Conservation (phyloP, 92 coral and sea anemone species). For the Epizoanthus scotinus region DNA sequence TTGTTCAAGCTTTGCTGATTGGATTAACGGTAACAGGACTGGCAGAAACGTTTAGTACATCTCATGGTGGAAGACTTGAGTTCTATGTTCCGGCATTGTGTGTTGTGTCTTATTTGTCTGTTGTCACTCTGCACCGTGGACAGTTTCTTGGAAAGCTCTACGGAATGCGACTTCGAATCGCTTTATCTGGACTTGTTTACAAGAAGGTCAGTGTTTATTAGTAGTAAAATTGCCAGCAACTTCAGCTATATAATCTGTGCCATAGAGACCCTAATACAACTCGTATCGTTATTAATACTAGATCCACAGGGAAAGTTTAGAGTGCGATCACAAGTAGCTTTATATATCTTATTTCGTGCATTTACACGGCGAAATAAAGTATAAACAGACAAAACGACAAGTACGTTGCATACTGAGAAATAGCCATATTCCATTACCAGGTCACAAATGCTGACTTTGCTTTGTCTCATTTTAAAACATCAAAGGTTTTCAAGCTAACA, state of each 20-base stretch:
- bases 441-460: neutral
- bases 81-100: conserved; percentile 33
- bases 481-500: conserved; percentile 24
- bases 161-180: conserved; percentile 32
- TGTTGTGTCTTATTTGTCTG: conserved; percentile 18
- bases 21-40: conserved; percentile 35
- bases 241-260: too few species aligned
- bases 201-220: conserved; percentile 3
- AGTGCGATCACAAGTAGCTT: too few species aligned
- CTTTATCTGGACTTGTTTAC: conserved; percentile 27
- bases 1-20: conserved; percentile 31
- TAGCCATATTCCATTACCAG: too few species aligned
- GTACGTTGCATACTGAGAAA: too few species aligned
- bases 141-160: conserved; percentile 39
- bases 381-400: too few species aligned
- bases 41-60: neutral
- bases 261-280: too few species aligned
- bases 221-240: too few species aligned
- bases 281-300: too few species aligned
- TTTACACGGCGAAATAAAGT: too few species aligned
- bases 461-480: neutral
- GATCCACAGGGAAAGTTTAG: too few species aligned
- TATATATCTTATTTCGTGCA: too few species aligned
- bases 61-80: conserved; percentile 21
- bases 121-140: conserved; percentile 26